Percentiles rank a stretch among this genome's conserved stretches.
Evolutionary conservation across 2,113 vertebrate genomes (phyloP).

Genomic region (Hypomesus transpacificus): DNA sequence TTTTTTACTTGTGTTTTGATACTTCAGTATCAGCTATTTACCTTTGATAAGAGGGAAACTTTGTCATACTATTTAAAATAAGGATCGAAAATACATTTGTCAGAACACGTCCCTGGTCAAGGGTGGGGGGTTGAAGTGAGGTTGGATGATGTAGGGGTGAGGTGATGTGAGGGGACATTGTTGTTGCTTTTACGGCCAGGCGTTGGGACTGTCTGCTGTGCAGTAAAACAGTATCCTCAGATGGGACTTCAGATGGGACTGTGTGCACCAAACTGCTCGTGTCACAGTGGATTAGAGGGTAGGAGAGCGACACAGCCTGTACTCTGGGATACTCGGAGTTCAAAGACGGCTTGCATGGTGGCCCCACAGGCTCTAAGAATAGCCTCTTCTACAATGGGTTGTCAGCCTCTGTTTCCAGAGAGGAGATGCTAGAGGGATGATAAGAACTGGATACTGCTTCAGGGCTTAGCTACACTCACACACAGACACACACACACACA

Average conservation of each 20-base stretch:
- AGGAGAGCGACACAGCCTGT: background rate
- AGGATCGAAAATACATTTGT: too few species aligned
- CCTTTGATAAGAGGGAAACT: background rate
- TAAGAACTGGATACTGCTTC: constrained; percentile 30
- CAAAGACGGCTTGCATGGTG: constrained; percentile 5
- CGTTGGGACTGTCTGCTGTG: too few species aligned
- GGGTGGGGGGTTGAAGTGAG: background rate
- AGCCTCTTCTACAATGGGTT: constrained; percentile 52
- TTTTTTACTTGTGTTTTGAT: background rate
- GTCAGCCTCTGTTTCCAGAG: constrained; percentile 52
- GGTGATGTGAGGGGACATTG: constrained; percentile 46
- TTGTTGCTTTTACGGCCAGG: background rate
- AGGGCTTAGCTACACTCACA: constrained; percentile 34
- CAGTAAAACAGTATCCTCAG: too few species aligned
- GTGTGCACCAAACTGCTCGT: too few species aligned
- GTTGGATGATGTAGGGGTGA: background rate
- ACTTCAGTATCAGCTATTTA: background rate
- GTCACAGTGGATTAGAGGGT: background rate
- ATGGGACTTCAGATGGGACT: too few species aligned
- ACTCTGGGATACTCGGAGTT: constrained; percentile 2
- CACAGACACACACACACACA: constrained; percentile 11
- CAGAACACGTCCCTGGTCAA: too few species aligned
- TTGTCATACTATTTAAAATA: background rate
- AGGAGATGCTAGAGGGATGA: constrained; percentile 9
- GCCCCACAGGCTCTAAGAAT: constrained; percentile 50